A percentile compares a stretch with the other conserved stretches of the same genome.
phyloP scores from a whole-genome alignment of 92 coral and sea anemone species.

The Parazoanthus atlanticus region DNA sequence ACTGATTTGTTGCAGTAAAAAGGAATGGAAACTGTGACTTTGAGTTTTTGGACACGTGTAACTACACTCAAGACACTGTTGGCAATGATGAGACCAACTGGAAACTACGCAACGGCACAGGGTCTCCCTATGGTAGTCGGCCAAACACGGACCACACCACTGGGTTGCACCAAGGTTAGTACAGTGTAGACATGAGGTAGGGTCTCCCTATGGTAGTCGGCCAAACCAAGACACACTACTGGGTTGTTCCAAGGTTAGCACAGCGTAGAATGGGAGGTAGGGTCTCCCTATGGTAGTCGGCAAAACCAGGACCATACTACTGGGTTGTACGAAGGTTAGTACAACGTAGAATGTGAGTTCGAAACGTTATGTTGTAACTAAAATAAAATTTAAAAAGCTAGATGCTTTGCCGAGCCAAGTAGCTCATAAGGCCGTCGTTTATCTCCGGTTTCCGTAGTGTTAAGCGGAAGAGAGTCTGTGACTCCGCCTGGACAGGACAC shows the following conservation, averaged over 20 bases:
- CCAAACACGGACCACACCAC: slow-evolving; percentile 14
- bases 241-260: not conserved
- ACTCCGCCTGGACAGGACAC: too few relatives aligned
- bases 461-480: too few relatives aligned
- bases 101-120: not conserved
- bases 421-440: too few relatives aligned
- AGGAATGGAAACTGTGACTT: slow-evolving; percentile 20
- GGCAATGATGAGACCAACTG: slow-evolving; percentile 22
- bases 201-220: not conserved
- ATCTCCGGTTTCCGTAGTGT: too few relatives aligned
- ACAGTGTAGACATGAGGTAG: not conserved
- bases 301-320: not conserved
- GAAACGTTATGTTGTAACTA: too few relatives aligned
- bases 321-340: not conserved
- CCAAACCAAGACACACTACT: slow-evolving; percentile 6
- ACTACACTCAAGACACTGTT: slow-evolving; percentile 15
- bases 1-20: too few relatives aligned
- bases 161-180: not conserved
- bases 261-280: not conserved
- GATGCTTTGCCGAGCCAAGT: too few relatives aligned
- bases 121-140: not conserved
- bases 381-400: too few relatives aligned
- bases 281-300: not conserved
- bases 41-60: slow-evolving; percentile 36
- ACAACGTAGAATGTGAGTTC: not conserved